Evolutionary conservation across 2,888 invertebrate genomes (phyloP), one percentile per base, ranked within the genome.

Genomic region (Choristoneura rosaceana): DNA sequence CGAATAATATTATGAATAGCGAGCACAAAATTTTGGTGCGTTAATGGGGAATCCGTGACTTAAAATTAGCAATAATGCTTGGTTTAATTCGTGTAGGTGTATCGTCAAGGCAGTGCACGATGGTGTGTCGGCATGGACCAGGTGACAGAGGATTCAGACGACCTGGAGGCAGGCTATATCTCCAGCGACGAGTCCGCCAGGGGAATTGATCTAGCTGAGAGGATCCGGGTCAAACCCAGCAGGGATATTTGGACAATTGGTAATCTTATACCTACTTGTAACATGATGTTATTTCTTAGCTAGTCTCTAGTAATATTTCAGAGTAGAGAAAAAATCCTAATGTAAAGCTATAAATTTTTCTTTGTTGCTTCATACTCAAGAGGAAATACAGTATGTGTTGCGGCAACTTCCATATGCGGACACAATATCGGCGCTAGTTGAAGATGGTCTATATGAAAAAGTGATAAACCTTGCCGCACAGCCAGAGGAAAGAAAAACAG

Each of bases 141-240:
- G 75, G 81, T 90, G 74, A 81, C 85, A 3, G 93, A 94, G 73
- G 92, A 92, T 71, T 88, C 90, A 4, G 92, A 93, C 70, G 93
- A 93, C 73, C 78, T 85, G 71, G 94, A 93, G 76, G 90, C 86
- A 0, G 90, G 87, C 3, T 94, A 93, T 80, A 94, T 94, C 73
- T 95, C 95, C 68, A 95, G 95, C 77, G 95, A 95, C 80, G 95
- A 95, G 79, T 93, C 93, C 0, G 92, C 87, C 0, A 91, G 92
- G 52, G 93, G 91, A 0, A 88, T 86, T 4, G 95, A 94, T 74
- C 91, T 95, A 77, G 90, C 87, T 0, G 93, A 92, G 74, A 81
- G 92, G 63, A 76, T 93, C 34, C 82, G 92, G 73, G 87, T 91
- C 67, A 93, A 93, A 74, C 93, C 92, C 45, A 91, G 94, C 15